Percentiles rank a stretch among this genome's conserved stretches.
Conservation (phyloP, 2,797 vertebrate genomes). For the Todus mexicanus region DNA sequence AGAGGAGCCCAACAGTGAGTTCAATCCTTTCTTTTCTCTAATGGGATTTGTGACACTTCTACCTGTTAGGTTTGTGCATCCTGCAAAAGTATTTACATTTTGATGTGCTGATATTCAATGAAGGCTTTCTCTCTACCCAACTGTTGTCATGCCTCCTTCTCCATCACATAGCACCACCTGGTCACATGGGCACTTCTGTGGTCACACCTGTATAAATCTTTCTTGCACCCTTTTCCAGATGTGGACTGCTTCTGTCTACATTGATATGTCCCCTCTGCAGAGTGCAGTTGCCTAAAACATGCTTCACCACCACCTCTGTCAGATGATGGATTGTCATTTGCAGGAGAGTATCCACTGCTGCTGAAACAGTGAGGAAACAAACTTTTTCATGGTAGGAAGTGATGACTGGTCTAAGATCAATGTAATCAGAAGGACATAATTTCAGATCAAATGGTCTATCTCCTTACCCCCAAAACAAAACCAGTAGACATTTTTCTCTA, state of each 20-base stretch:
- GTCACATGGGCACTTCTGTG: background rate
- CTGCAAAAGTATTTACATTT: background rate
- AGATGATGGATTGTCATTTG: background rate
- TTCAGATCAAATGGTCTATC: background rate
- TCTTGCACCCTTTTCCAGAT: background rate
- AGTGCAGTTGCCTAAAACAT: background rate
- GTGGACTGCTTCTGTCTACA: background rate
- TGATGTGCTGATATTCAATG: background rate
- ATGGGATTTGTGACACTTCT: background rate
- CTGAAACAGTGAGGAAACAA: background rate
- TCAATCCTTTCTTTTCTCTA: background rate
- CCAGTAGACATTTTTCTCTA: background rate
- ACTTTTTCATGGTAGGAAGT: background rate
- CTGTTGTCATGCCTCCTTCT: background rate
- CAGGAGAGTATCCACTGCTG: background rate
- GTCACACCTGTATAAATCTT: background rate
- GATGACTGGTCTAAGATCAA: background rate
- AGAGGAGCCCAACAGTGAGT: slow-evolving; percentile 89
- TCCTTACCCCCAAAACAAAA: background rate
- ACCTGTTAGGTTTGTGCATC: background rate
- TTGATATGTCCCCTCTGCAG: background rate
- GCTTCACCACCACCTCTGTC: background rate
- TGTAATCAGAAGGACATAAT: background rate
- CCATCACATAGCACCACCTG: background rate
- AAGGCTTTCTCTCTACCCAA: background rate